A percentile compares a stretch with the other conserved stretches of the same genome.
These are phyloP conservation scores for Dermatemys mawii DNA, from an alignment of 2,113 vertebrate genomes.

Conservation along the genomic window DNA sequence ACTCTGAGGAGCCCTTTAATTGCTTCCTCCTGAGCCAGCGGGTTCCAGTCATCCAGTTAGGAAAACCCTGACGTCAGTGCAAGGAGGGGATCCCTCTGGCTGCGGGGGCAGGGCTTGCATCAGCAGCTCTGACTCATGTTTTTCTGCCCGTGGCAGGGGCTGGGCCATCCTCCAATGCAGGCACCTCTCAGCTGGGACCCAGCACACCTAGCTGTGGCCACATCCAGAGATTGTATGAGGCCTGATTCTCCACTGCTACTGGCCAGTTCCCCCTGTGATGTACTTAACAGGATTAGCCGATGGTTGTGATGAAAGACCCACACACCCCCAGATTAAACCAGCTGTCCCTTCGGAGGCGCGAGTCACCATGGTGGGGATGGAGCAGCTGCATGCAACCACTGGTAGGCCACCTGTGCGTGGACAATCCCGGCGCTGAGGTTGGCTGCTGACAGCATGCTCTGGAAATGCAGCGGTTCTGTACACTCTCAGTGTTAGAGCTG, in stretches of 20 bases:
- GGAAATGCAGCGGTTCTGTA: too few relatives aligned
- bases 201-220: accelerated
- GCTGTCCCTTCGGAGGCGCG: background rate
- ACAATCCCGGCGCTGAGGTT: too few relatives aligned
- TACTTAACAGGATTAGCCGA: accelerated
- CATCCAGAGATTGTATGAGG: too few relatives aligned
- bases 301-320: accelerated
- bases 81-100: background rate
- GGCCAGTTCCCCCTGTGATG: background rate
- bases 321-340: background rate
- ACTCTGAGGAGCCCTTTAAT: background rate
- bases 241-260: background rate
- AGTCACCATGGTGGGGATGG: accelerated
- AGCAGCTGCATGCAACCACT: too few relatives aligned
- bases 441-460: too few relatives aligned
- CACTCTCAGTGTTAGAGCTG: too few relatives aligned
- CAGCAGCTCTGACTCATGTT: background rate
- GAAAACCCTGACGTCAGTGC: background rate
- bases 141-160: background rate
- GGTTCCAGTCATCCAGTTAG: background rate
- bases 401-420: background rate
- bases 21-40: background rate
- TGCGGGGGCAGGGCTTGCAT: background rate
- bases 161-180: background rate
- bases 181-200: background rate